Conservation (phyloP, 2,797 vertebrate species). For the Squalus acanthias region DNA sequence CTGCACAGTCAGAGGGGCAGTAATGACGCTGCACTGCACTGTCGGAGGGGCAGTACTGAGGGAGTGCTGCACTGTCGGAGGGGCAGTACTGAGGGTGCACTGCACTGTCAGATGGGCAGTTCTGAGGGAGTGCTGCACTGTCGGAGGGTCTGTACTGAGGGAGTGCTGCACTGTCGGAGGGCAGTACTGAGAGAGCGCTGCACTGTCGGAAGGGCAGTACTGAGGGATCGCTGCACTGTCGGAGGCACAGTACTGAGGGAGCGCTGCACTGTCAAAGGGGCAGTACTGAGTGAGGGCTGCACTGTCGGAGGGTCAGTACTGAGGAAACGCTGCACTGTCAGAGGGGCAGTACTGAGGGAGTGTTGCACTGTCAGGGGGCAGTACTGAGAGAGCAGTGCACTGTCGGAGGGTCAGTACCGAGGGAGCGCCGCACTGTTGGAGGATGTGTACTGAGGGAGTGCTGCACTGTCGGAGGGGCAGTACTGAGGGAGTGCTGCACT, state of each 20-base stretch:
- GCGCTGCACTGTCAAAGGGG: neutral
- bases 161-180: neutral
- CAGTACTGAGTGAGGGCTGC: too few relatives aligned
- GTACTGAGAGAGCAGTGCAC: too few relatives aligned
- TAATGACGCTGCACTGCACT: neutral
- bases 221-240: too few relatives aligned
- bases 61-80: neutral
- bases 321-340: too few relatives aligned
- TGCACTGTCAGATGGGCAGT: neutral
- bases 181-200: neutral
- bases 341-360: too few relatives aligned
- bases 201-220: neutral
- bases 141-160: neutral
- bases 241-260: too few relatives aligned
- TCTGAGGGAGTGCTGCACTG: neutral
- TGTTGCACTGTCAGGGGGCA: too few relatives aligned
- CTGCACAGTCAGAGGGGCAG: neutral
- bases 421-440: too few relatives aligned
- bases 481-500: neutral
- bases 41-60: neutral
- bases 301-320: neutral
- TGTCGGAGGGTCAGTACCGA: too few relatives aligned
- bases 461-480: neutral
- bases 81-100: neutral
- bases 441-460: too few relatives aligned